Evolutionary conservation across 1,140 invertebrate species (phyloP), one percentile per base, ranked within the genome.

Genomic region (Helicoverpa armigera): DNA sequence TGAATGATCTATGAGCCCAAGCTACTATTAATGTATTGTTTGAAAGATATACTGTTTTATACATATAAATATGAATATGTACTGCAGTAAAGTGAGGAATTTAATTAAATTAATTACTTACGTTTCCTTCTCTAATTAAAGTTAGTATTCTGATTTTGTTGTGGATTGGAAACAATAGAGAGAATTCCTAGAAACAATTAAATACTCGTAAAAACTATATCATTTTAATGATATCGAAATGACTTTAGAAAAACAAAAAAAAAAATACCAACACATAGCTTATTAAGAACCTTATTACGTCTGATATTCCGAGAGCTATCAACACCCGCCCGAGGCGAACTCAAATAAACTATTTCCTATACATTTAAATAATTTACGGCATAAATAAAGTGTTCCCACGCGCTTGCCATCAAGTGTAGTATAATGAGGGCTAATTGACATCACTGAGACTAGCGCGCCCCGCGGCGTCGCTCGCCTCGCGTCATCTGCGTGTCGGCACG

Each of bases 341-440:
- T 31, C 50, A 10, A 53, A 51, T 54, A 70, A 29, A 70, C 67
- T 50, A 69, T 48, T 69, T 69, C 65, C 65, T 51, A 69, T 69
- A 48, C 50, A 54, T 54, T 53, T 51, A 51, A 70, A 54, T 54
- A 67, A 70, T 70, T 70, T 54, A 29, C 67, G 29, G 29, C 48
- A 14, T 70, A 70, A 70, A 70, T 70, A 70, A 50, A 53, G 14
- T n/a, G 14, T 0, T 12, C 67, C 67, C 67, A 70, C 67, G 67
- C 67, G 14, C 16, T 70, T 29, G 18, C 53, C 23, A 53, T 70
- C 67, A 70, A 54, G 0, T n/a, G 9, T 29, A 70, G 4, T 23
- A 70, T 70, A 70, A 70, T 70, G 50, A 70, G 67, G 50, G 16
- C 50, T 70, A 70, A 70, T 70, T 70, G 67, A 70, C 67, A 31